A percentile compares a stretch with the other conserved stretches of the same genome.
Evolutionary conservation across 1,140 invertebrate species (phyloP).

Genomic region (Drosophila orosa): DNA sequence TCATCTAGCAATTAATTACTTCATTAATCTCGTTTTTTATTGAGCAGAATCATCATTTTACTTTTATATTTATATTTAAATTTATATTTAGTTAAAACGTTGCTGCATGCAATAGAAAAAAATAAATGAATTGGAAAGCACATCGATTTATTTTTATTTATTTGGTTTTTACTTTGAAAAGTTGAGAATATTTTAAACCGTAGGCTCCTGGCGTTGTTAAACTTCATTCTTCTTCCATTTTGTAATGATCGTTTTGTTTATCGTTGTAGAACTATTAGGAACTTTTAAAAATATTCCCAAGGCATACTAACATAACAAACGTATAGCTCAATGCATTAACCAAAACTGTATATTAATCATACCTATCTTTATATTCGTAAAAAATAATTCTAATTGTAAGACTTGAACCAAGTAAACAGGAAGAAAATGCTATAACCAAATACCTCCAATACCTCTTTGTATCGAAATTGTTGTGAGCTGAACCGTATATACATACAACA

Average conservation of each 20-base stretch:
- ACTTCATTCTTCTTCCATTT: slow-evolving; percentile 19
- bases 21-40: slow-evolving; percentile 66
- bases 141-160: slow-evolving; percentile 20
- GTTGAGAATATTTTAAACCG: slow-evolving; percentile 7
- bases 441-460: slow-evolving; percentile 81
- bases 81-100: slow-evolving; percentile 51
- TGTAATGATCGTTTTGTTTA: slow-evolving; percentile 4
- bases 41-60: slow-evolving; percentile 8
- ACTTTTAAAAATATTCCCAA: slow-evolving; percentile 8
- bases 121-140: slow-evolving; percentile 42
- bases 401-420: slow-evolving; percentile 79
- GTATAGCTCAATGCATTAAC: slow-evolving; percentile 44
- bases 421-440: slow-evolving; percentile 81
- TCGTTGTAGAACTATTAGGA: slow-evolving; percentile 9
- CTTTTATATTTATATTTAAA: slow-evolving; percentile 50
- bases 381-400: slow-evolving; percentile 32
- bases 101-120: slow-evolving; percentile 26
- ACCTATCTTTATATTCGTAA: slow-evolving; percentile 5
- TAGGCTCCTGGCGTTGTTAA: neutral
- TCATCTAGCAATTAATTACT: slow-evolving; percentile 43
- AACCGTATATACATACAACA: slow-evolving; percentile 56
- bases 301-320: neutral
- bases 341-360: slow-evolving; percentile 15
- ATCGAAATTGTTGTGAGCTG: slow-evolving; percentile 72
- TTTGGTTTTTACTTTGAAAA: slow-evolving; percentile 6